These are phyloP conservation scores for Brenthis hecate DNA, from an alignment of 2,888 invertebrate genomes.

Conservation along the genomic window DNA sequence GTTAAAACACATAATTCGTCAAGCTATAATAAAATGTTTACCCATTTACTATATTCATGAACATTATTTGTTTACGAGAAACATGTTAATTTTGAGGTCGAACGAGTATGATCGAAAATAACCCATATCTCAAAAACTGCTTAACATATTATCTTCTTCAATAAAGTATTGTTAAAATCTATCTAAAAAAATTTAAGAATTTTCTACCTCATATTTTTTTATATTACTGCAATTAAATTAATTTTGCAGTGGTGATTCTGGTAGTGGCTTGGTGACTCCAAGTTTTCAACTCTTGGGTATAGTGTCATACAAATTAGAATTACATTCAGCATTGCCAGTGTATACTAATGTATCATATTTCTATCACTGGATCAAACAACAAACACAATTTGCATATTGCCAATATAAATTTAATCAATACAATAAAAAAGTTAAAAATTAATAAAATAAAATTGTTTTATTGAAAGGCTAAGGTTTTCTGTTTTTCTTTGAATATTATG, in stretches of 20 bases:
- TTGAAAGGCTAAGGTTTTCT: too few relatives aligned
- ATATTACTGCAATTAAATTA: not conserved
- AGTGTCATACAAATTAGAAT: slow-evolving; percentile 49
- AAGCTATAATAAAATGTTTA: too few relatives aligned
- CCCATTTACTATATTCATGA: too few relatives aligned
- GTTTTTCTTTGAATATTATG: too few relatives aligned
- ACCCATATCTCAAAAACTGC: too few relatives aligned
- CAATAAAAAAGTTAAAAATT: not conserved
- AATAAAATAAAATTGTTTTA: not conserved
- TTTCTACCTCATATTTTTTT: not conserved
- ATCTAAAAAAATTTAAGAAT: not conserved
- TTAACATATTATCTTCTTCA: too few relatives aligned
- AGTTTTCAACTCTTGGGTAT: slow-evolving; percentile 50
- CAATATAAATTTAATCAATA: not conserved
- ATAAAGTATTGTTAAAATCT: not conserved
- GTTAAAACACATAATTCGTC: too few relatives aligned
- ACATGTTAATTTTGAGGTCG: too few relatives aligned
- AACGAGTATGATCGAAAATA: too few relatives aligned
- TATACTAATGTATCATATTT: slow-evolving; percentile 57
- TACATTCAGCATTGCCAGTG: slow-evolving; percentile 46
- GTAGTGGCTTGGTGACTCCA: slow-evolving; percentile 50
- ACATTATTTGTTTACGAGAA: too few relatives aligned
- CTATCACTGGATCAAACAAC: slow-evolving; percentile 50
- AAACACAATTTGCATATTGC: slow-evolving; percentile 15
- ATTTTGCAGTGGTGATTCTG: slow-evolving; percentile 58